Conservation (phyloP, 2,113 vertebrate species). For the Acanthisitta chloris region DNA sequence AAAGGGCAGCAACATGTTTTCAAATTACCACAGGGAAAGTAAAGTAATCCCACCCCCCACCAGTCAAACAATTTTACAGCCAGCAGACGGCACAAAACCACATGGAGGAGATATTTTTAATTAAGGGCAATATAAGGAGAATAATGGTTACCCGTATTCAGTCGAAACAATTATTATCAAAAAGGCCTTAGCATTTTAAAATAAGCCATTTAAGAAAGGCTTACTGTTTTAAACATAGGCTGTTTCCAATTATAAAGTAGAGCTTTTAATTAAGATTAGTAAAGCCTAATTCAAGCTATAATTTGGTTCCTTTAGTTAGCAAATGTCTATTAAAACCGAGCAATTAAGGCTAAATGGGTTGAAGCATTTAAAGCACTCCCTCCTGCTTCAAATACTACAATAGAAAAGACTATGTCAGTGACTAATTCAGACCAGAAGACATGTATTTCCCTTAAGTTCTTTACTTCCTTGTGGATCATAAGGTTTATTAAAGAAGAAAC, state of each 20-base stretch:
- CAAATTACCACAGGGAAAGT: slow-evolving; percentile 53
- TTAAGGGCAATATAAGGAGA: slow-evolving; percentile 44
- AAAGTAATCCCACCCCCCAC: slow-evolving; percentile 8
- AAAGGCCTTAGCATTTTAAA: slow-evolving; percentile 58
- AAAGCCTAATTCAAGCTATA: slow-evolving; percentile 73
- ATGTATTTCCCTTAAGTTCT: slow-evolving; percentile 29
- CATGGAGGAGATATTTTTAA: slow-evolving; percentile 50
- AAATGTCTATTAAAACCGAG: slow-evolving; percentile 77
- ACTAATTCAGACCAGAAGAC: slow-evolving; percentile 66
- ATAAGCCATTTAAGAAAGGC: slow-evolving; percentile 61
- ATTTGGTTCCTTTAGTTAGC: slow-evolving; percentile 74
- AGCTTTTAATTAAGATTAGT: slow-evolving; percentile 79
- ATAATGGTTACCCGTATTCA: background rate
- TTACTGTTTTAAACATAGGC: slow-evolving; percentile 51
- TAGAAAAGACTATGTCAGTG: slow-evolving; percentile 20
- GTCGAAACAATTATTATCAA: slow-evolving; percentile 55
- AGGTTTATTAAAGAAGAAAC: slow-evolving; percentile 12
- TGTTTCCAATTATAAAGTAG: slow-evolving; percentile 74
- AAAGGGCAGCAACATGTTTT: slow-evolving; percentile 36
- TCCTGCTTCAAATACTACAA: slow-evolving; percentile 26
- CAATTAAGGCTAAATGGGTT: slow-evolving; percentile 78
- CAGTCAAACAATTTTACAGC: slow-evolving; percentile 34
- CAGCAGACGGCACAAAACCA: slow-evolving; percentile 50
- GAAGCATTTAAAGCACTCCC: slow-evolving; percentile 65
- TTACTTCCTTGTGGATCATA: slow-evolving; percentile 21